A percentile compares a stretch with the other conserved stretches of the same genome.
Evolutionary conservation across 2,797 vertebrate species (phyloP).

Genomic region (Sebastolobus altivelis): DNA sequence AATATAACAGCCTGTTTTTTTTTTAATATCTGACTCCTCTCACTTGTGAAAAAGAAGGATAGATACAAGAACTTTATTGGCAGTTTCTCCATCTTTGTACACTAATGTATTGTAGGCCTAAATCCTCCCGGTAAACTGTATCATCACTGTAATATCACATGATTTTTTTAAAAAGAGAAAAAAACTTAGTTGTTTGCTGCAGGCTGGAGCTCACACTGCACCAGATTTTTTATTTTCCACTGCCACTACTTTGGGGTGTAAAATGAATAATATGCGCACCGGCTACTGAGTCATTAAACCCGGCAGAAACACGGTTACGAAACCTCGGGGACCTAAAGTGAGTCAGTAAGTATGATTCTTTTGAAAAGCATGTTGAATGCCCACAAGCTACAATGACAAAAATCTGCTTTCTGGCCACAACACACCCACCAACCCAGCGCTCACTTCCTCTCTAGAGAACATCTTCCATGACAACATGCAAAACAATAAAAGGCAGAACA

Average conservation of each 20-base stretch:
- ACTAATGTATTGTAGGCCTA: neutral
- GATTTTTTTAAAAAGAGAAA: neutral
- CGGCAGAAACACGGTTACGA: neutral
- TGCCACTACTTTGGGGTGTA: neutral
- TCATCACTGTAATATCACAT: neutral
- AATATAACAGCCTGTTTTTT: neutral
- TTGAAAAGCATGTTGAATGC: constrained; percentile 4
- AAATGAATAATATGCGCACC: neutral
- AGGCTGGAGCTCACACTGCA: neutral
- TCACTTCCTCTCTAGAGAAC: constrained; percentile 56
- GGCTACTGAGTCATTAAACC: neutral
- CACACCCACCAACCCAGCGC: neutral
- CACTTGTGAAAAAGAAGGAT: neutral
- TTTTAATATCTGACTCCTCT: neutral
- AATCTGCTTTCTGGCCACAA: neutral
- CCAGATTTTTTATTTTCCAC: neutral
- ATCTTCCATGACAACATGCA: neutral
- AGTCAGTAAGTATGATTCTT: constrained; percentile 10
- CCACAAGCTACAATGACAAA: neutral
- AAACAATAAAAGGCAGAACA: neutral
- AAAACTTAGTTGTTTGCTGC: too few species aligned
- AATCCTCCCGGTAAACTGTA: neutral
- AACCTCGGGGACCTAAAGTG: neutral
- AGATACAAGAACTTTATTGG: neutral
- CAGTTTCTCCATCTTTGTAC: neutral